phyloP scores from a whole-genome alignment of 1,140 invertebrate genomes.

The Drosophila tristis region DNA sequence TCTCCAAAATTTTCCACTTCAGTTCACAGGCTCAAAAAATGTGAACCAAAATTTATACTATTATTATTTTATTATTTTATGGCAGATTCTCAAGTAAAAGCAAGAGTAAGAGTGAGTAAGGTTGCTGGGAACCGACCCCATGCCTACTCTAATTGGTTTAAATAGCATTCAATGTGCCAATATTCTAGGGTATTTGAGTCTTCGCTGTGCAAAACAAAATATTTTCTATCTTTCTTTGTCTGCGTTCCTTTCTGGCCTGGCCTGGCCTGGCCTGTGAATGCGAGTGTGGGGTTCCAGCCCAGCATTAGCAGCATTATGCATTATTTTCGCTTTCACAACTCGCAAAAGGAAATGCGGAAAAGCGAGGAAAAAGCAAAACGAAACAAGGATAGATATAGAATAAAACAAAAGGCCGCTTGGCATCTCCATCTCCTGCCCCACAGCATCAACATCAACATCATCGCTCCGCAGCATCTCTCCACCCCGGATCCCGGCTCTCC shows the following conservation, averaged over 20 bases:
- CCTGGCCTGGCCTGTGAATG: conserved; percentile 10
- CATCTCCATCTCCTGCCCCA: neutral
- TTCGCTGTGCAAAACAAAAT: neutral
- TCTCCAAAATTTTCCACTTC: too few species aligned
- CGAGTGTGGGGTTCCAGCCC: neutral
- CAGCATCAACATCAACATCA: conserved; percentile 1
- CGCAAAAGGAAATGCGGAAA: conserved; percentile 16
- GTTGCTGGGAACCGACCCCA: too few species aligned
- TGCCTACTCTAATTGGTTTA: too few species aligned
- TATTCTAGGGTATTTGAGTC: too few species aligned
- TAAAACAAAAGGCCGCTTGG: conserved; percentile 31
- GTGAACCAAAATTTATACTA: too few species aligned
- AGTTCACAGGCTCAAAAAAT: too few species aligned
- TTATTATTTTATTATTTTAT: too few species aligned
- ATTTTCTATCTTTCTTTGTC: neutral
- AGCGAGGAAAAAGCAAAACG: conserved; percentile 5
- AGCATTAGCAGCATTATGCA: conserved; percentile 46
- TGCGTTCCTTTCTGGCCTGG: neutral
- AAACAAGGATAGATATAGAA: conserved; percentile 14
- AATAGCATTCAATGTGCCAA: too few species aligned
- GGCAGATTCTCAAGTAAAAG: too few species aligned
- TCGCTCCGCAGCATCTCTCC: conserved; percentile 2
- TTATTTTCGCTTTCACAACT: conserved; percentile 58
- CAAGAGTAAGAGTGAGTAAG: too few species aligned
- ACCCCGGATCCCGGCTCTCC: too few species aligned